phyloP scores from a whole-genome alignment of 2,797 vertebrate genomes.

The Chrosomus eos region DNA sequence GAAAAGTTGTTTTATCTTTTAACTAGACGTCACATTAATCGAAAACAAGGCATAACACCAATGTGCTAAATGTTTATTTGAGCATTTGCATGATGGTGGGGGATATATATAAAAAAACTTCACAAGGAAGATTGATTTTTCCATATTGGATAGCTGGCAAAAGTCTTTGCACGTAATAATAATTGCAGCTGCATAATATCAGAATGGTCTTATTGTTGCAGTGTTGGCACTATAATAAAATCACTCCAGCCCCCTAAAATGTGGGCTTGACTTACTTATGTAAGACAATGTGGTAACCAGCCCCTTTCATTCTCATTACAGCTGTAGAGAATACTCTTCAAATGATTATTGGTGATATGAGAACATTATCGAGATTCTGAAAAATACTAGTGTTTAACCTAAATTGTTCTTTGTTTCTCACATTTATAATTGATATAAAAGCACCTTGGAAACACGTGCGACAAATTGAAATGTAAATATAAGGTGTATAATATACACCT shows the following conservation, averaged over 20 bases:
- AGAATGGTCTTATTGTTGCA: not conserved
- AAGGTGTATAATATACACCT: too few relatives aligned
- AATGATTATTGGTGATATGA: not conserved
- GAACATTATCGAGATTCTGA: not conserved
- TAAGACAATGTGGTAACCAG: slow-evolving; percentile 21
- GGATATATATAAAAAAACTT: not conserved
- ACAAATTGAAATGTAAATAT: not conserved
- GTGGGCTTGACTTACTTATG: slow-evolving; percentile 32
- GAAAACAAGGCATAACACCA: not conserved
- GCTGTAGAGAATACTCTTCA: not conserved
- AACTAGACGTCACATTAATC: not conserved
- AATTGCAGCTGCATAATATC: slow-evolving; percentile 7
- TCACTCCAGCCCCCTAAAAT: not conserved
- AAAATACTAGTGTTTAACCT: not conserved
- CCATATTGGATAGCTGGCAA: not conserved
- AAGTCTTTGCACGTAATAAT: not conserved
- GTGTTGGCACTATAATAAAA: slow-evolving; percentile 3
- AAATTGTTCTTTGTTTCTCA: not conserved
- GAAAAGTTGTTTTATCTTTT: not conserved
- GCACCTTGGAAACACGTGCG: not conserved
- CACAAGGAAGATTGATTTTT: not conserved
- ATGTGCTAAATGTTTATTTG: not conserved
- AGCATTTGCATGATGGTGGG: not conserved
- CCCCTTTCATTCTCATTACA: slow-evolving; percentile 8
- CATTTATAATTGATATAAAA: not conserved